A percentile compares a stretch with the other conserved stretches of the same genome.
phyloP scores from a whole-genome alignment of 2,797 vertebrate genomes.

The Rhinella marina region DNA sequence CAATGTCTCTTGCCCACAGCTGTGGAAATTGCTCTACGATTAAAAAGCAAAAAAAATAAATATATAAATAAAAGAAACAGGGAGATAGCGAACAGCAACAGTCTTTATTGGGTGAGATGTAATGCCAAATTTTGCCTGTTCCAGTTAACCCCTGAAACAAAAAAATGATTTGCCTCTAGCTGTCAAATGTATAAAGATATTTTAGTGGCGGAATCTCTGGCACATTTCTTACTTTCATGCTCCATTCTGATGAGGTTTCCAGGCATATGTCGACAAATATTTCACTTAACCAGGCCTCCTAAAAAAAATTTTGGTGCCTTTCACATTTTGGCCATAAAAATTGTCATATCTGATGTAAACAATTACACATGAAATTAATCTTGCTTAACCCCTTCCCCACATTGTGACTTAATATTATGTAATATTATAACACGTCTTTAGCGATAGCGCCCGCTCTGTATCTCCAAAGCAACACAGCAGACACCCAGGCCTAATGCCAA shows the following conservation, averaged over 20 bases:
- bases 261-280: background rate
- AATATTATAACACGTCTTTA: too few relatives aligned
- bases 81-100: constrained; percentile 61
- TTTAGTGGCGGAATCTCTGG: background rate
- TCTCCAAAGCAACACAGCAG: too few relatives aligned
- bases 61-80: constrained; percentile 63
- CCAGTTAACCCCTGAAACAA: constrained; percentile 51
- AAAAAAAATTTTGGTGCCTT: background rate
- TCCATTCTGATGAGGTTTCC: background rate
- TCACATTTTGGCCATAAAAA: background rate
- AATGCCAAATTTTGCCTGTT: constrained; percentile 51
- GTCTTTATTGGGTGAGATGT: constrained; percentile 57
- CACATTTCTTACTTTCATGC: background rate
- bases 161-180: background rate
- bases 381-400: too few relatives aligned
- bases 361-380: too few relatives aligned
- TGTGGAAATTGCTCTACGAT: constrained; percentile 93
- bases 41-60: constrained; percentile 79
- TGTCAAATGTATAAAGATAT: background rate
- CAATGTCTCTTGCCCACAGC: constrained; percentile 96
- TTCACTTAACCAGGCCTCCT: background rate
- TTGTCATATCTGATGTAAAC: background rate
- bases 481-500: too few relatives aligned
- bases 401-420: too few relatives aligned
- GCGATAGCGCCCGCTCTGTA: too few relatives aligned